These are phyloP conservation scores for Cryptomyrus ogoouensis DNA, from an alignment of 2,113 vertebrate species.

Conservation along the genomic window DNA sequence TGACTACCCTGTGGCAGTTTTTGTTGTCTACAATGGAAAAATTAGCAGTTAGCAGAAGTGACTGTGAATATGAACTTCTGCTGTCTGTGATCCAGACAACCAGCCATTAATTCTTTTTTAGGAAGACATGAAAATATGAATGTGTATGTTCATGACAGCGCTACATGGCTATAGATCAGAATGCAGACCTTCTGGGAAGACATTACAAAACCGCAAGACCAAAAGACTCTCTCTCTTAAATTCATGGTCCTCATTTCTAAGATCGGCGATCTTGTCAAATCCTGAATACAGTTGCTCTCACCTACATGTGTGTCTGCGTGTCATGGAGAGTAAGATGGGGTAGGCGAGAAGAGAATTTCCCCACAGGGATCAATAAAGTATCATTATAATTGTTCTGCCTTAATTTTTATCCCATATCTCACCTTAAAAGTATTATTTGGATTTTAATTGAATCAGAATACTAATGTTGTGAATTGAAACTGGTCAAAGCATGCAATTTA, in stretches of 20 bases:
- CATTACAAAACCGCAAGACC: neutral
- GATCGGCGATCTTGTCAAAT: neutral
- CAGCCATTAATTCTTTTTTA: neutral
- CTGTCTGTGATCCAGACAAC: neutral
- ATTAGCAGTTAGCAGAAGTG: neutral
- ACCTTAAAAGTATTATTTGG: neutral
- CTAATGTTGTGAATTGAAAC: neutral
- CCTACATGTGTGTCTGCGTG: neutral
- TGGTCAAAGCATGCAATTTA: neutral
- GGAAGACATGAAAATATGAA: neutral
- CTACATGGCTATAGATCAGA: neutral
- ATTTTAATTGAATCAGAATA: neutral
- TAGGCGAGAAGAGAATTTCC: neutral
- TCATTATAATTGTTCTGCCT: neutral
- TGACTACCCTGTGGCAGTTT: neutral
- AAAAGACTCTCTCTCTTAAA: neutral
- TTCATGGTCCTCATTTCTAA: neutral
- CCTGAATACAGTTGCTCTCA: neutral
- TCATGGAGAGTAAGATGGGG: neutral
- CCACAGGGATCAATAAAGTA: neutral
- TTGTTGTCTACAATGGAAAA: neutral
- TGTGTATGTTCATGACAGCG: neutral
- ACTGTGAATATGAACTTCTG: neutral
- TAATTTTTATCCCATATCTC: neutral
- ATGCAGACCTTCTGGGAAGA: neutral